Conservation (phyloP, 2,797 vertebrate genomes). For the Gymnothorax javanicus region DNA sequence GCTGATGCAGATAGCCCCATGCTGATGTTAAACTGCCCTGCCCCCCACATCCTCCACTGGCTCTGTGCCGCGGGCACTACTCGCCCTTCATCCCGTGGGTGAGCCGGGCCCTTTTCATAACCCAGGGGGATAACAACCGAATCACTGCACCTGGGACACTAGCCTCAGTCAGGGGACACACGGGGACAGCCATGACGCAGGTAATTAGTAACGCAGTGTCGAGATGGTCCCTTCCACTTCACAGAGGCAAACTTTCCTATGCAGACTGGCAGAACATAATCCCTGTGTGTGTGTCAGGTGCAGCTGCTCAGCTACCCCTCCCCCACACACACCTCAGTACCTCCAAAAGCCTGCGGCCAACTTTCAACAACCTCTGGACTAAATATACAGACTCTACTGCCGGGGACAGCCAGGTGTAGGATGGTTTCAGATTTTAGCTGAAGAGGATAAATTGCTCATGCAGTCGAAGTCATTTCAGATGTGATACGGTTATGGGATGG, state of each 20-base stretch:
- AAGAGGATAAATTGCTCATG: background rate
- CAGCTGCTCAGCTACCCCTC: background rate
- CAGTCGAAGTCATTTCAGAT: too few species aligned
- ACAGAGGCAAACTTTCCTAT: background rate
- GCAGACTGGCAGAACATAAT: slow-evolving; percentile 44
- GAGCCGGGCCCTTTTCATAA: background rate
- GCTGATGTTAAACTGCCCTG: background rate
- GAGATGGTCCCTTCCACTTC: slow-evolving; percentile 34
- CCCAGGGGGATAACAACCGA: slow-evolving; percentile 42
- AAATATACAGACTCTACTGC: background rate
- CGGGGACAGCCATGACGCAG: background rate
- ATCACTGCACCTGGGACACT: slow-evolving; percentile 37
- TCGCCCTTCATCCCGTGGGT: background rate
- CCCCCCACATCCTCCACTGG: background rate
- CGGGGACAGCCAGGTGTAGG: background rate
- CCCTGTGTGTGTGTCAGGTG: slow-evolving; percentile 19
- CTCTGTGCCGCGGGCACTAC: background rate
- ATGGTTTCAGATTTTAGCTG: background rate
- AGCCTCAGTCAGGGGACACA: background rate
- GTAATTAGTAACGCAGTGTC: background rate
- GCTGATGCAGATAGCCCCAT: background rate
- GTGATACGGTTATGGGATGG: background rate
- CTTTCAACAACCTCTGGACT: background rate
- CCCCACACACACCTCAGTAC: background rate
- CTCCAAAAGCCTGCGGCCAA: background rate